Evolutionary conservation across 2,888 invertebrate genomes (phyloP).

Genomic region (Pachycephus smyrnensis): DNA sequence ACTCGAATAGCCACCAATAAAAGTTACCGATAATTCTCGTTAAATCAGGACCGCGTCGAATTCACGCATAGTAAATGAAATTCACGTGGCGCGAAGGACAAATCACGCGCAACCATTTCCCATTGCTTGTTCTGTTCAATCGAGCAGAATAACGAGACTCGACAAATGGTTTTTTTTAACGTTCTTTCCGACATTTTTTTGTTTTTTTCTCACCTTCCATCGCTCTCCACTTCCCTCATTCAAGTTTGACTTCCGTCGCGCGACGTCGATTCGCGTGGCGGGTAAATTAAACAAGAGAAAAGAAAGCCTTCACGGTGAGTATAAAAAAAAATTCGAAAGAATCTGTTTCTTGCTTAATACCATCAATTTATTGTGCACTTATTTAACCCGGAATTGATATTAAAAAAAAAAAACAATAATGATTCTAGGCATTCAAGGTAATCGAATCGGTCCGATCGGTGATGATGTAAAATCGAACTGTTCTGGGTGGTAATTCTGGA

Average conservation of each 20-base stretch:
- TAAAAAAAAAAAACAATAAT: background rate
- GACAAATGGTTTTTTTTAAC: background rate
- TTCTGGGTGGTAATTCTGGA: background rate
- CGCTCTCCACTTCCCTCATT: background rate
- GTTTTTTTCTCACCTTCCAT: background rate
- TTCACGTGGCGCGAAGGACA: background rate
- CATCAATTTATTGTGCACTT: background rate
- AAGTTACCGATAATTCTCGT: background rate
- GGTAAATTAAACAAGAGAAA: background rate
- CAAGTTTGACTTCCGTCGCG: background rate
- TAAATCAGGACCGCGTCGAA: background rate
- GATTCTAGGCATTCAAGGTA: background rate
- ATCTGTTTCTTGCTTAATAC: background rate
- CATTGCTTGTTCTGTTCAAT: conserved; percentile 17
- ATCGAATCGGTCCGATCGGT: background rate
- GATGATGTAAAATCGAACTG: background rate
- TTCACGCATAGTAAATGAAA: background rate
- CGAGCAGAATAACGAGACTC: conserved; percentile 23
- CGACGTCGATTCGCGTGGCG: background rate
- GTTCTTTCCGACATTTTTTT: background rate
- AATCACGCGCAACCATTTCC: conserved; percentile 5
- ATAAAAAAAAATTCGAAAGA: background rate
- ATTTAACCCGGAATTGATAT: background rate
- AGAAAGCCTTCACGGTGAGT: background rate
- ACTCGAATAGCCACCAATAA: background rate